Conservation (phyloP, 1,140 invertebrate species). For the Grapholita molesta region DNA sequence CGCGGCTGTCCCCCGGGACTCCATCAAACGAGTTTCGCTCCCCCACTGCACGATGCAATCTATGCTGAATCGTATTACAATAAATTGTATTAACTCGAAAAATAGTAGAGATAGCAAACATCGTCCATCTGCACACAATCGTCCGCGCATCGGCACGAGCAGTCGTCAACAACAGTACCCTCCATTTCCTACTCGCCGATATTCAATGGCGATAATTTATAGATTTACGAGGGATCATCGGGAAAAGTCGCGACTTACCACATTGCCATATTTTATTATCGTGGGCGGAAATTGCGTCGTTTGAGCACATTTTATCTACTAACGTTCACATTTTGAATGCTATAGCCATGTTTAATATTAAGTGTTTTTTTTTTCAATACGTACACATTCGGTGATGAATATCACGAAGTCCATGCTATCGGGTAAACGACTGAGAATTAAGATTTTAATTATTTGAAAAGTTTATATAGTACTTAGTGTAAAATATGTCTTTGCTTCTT, state of each 20-base stretch:
- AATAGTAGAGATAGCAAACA: constrained; percentile 76
- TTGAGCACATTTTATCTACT: constrained; percentile 49
- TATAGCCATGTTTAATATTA: background rate
- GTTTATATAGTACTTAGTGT: no score
- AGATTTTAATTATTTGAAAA: no score
- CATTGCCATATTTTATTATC: constrained; percentile 70
- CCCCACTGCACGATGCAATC: constrained; percentile 74
- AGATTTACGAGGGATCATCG: constrained; percentile 74
- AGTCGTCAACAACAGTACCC: constrained; percentile 43
- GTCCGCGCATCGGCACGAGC: constrained; percentile 45
- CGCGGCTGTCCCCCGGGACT: constrained; percentile 65
- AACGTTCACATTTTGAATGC: constrained; percentile 40
- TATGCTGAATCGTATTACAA: constrained; percentile 78
- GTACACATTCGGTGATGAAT: constrained; percentile 22
- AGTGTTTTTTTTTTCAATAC: constrained; percentile 28
- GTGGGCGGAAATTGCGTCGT: constrained; percentile 69
- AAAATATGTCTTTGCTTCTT: constrained; percentile 24
- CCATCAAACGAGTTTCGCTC: constrained; percentile 76
- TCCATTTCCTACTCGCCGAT: constrained; percentile 54
- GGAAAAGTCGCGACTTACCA: constrained; percentile 59
- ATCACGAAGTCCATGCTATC: no score
- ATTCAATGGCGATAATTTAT: constrained; percentile 65
- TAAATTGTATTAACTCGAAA: constrained; percentile 78
- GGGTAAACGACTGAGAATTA: no score
- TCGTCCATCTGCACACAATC: constrained; percentile 76